Conservation (phyloP, 2,113 vertebrate species). For the Sardina pilchardus region DNA sequence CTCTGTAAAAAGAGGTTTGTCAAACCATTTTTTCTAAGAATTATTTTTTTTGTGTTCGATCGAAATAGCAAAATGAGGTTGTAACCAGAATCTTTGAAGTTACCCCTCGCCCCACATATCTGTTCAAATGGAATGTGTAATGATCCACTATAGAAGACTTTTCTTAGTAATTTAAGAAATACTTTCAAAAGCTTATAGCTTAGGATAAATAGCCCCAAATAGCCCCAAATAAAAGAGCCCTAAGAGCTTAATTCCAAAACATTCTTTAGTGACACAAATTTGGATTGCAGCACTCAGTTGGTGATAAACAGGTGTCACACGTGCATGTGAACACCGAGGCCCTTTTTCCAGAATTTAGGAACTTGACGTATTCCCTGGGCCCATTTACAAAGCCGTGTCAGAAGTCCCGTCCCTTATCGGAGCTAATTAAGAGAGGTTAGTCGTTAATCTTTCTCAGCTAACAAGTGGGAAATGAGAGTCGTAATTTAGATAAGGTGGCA, state of each 20-base stretch:
- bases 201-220: not conserved
- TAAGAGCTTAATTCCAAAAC: not conserved
- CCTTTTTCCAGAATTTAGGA: not conserved
- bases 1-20: not conserved
- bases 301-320: not conserved
- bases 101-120: not conserved
- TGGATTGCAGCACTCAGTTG: not conserved
- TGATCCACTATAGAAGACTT: not conserved
- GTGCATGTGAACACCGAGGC: not conserved
- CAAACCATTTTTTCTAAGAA: not conserved
- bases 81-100: not conserved
- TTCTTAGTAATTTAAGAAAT: not conserved
- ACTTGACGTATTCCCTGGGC: conserved; percentile 31
- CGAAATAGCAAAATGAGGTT: not conserved
- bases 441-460: conserved; percentile 52
- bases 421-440: conserved; percentile 51
- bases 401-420: conserved; percentile 45
- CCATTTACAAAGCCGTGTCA: conserved; percentile 19
- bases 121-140: not conserved
- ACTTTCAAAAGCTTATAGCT: not conserved
- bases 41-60: not conserved
- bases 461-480: conserved; percentile 47
- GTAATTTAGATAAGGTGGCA: conserved; percentile 52
- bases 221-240: not conserved
- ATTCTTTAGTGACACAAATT: not conserved